Percentiles rank a stretch among this genome's conserved stretches.
phyloP scores from a whole-genome alignment of 2,797 vertebrate genomes.

The Cynopterus sphinx region DNA sequence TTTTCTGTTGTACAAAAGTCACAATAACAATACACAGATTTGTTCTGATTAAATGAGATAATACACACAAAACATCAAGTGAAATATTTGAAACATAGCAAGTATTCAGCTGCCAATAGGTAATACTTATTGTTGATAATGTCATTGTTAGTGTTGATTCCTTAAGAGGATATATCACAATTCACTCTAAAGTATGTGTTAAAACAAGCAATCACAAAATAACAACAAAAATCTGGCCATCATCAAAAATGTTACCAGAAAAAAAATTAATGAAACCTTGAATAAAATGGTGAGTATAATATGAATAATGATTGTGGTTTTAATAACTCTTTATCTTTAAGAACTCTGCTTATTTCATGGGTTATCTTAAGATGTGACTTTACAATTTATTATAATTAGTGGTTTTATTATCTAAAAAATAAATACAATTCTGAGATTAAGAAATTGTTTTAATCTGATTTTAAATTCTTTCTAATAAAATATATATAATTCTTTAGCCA shows the following conservation, averaged over 20 bases:
- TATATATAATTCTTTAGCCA: neutral
- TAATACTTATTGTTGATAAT: neutral
- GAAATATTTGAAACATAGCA: neutral
- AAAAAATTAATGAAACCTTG: neutral
- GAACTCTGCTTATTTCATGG: neutral
- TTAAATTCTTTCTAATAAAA: neutral
- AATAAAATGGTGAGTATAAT: conserved; percentile 1
- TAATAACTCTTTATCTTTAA: neutral
- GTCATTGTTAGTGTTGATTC: neutral
- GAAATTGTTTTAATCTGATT: neutral
- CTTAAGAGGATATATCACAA: neutral
- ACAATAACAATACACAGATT: neutral
- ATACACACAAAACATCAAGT: neutral
- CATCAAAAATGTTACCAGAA: neutral
- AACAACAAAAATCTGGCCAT: neutral
- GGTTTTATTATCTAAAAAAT: neutral
- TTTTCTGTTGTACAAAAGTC: neutral
- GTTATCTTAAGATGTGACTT: neutral
- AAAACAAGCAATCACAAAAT: neutral
- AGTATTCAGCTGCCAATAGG: neutral
- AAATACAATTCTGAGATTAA: neutral
- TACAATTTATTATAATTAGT: neutral
- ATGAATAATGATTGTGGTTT: neutral
- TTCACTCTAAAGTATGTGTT: neutral
- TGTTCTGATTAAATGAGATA: neutral